A percentile compares a stretch with the other conserved stretches of the same genome.
These are phyloP conservation scores for Seladonia tumulorum DNA, from an alignment of 2,888 invertebrate species.

Conservation along the genomic window DNA sequence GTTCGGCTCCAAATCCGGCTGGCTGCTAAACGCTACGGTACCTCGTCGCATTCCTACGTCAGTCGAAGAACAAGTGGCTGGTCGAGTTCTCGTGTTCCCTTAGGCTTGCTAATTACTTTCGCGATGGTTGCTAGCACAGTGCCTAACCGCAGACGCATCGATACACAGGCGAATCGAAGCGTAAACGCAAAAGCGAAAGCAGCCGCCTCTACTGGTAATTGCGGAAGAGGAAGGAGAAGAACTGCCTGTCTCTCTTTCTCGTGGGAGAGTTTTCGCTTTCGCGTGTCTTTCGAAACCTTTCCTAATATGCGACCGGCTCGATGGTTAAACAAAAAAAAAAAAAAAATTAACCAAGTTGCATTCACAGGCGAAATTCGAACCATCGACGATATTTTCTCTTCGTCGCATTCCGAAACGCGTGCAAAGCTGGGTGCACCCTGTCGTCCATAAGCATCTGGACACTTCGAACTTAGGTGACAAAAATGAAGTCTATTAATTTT, in stretches of 20 bases:
- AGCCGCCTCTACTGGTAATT: slow-evolving; percentile 24
- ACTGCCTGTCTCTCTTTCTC: slow-evolving; percentile 24
- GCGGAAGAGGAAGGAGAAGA: slow-evolving; percentile 61
- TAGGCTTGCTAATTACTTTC: neutral
- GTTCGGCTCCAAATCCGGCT: slow-evolving; percentile 80
- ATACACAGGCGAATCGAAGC: slow-evolving; percentile 28
- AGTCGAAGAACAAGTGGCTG: slow-evolving; percentile 62
- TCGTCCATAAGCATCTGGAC: neutral
- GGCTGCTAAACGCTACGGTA: slow-evolving; percentile 83
- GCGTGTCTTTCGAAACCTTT: slow-evolving; percentile 7
- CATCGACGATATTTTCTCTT: slow-evolving; percentile 20
- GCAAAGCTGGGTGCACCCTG: slow-evolving; percentile 20
- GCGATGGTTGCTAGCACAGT: neutral
- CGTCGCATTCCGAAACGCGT: slow-evolving; percentile 56
- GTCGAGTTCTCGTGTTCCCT: slow-evolving; percentile 7
- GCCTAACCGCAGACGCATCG: neutral
- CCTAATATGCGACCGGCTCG: slow-evolving; percentile 24
- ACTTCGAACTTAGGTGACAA: neutral
- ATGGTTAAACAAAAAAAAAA: neutral
- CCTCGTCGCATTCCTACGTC: slow-evolving; percentile 82
- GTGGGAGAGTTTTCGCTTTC: slow-evolving; percentile 4
- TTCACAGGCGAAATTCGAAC: neutral
- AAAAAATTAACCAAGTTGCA: neutral
- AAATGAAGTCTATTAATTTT: no score
- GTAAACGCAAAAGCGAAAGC: slow-evolving; percentile 58